Percentiles rank a stretch among this genome's conserved stretches.
Conservation (phyloP, 2,888 invertebrate genomes). For the Dermolepida albohirtum region DNA sequence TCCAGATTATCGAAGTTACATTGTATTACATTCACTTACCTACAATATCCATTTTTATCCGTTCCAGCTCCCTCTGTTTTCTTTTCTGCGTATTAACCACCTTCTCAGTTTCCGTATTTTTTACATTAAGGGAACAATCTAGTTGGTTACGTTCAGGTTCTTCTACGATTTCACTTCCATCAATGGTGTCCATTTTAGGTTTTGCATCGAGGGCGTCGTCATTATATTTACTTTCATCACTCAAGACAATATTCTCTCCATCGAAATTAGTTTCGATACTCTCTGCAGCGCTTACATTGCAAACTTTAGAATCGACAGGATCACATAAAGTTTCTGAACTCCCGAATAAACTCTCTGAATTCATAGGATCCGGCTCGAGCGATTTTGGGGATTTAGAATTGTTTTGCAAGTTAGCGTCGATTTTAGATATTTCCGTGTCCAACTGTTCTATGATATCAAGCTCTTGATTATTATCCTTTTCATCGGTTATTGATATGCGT, state of each 20-base stretch:
- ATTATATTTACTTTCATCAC: too few relatives aligned
- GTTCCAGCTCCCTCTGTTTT: slow-evolving; percentile 46
- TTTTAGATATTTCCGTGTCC: slow-evolving; percentile 34
- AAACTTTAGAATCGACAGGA: too few relatives aligned
- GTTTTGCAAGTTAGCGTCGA: slow-evolving; percentile 32
- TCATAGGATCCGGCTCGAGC: background rate
- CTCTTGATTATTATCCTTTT: slow-evolving; percentile 7
- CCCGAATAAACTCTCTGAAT: slow-evolving; percentile 21
- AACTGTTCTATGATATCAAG: slow-evolving; percentile 33
- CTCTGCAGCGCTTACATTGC: too few relatives aligned
- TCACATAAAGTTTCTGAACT: background rate
- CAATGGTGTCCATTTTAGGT: too few relatives aligned
- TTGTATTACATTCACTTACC: slow-evolving; percentile 36
- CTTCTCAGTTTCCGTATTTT: background rate
- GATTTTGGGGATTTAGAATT: slow-evolving; percentile 7
- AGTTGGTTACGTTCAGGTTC: too few relatives aligned
- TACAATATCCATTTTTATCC: slow-evolving; percentile 48
- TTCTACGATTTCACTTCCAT: too few relatives aligned
- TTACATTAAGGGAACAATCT: background rate
- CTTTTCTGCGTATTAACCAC: slow-evolving; percentile 1
- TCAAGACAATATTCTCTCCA: too few relatives aligned
- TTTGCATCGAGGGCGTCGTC: too few relatives aligned
- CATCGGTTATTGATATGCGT: slow-evolving; percentile 19
- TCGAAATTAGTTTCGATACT: too few relatives aligned
- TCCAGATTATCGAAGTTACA: too few relatives aligned